These are phyloP conservation scores for Scolopax rusticola DNA, from an alignment of 2,797 vertebrate species.

Conservation along the genomic window DNA sequence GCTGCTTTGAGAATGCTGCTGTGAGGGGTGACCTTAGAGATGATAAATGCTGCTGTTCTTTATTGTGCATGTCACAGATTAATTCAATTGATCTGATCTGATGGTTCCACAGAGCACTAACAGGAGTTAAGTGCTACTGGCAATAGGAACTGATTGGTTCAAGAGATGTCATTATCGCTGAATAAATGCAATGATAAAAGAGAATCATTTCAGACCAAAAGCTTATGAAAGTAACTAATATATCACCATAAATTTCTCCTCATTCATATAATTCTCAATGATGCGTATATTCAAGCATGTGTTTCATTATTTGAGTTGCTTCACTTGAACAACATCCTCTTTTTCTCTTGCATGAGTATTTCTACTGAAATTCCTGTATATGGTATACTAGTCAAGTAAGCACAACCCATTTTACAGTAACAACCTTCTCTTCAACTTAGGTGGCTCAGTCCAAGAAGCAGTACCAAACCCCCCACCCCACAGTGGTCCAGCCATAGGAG, in stretches of 20 bases:
- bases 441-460: not conserved
- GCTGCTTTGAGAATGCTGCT: not conserved
- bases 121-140: conserved; percentile 46
- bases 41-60: conserved; percentile 42
- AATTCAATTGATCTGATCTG: conserved; percentile 45
- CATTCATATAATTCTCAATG: not conserved
- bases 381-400: not conserved
- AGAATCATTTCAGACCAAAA: conserved; percentile 26
- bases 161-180: conserved; percentile 47
- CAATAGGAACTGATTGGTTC: conserved; percentile 53
- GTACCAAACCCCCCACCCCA: accelerated
- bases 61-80: conserved; percentile 5
- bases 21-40: not conserved
- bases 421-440: not conserved
- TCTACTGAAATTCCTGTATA: not conserved
- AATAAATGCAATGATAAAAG: conserved; percentile 34
- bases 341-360: not conserved
- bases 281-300: not conserved
- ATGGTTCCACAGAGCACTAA: conserved; percentile 42
- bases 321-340: not conserved
- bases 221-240: not conserved
- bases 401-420: not conserved
- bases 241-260: not conserved
- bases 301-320: not conserved
- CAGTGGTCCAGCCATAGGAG: not conserved